phyloP scores from a whole-genome alignment of 2,113 vertebrate genomes.

The Pontoporia blainvillei region DNA sequence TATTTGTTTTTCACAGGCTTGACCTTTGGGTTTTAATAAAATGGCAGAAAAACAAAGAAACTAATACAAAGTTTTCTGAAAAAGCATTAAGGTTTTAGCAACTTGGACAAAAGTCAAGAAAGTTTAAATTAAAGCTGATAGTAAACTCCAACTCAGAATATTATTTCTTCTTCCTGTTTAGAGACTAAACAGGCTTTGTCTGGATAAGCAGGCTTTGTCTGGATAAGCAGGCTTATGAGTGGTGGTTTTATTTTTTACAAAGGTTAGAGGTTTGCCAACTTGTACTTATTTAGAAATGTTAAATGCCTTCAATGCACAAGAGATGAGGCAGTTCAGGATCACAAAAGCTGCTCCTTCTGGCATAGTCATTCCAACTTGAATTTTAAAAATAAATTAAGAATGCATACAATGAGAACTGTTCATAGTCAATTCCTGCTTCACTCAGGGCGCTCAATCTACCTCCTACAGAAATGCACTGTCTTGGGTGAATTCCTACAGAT shows the following conservation, averaged over 20 bases:
- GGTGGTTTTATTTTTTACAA: background rate
- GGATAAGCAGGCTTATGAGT: background rate
- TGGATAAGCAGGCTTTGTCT: background rate
- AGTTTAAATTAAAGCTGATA: conserved; percentile 49
- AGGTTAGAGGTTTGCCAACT: background rate
- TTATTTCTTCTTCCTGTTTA: conserved; percentile 55
- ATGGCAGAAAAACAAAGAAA: conserved; percentile 56
- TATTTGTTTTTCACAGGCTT: background rate
- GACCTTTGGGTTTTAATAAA: conserved; percentile 49
- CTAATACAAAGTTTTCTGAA: conserved; percentile 24
- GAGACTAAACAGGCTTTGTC: background rate
- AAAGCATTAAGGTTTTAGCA: conserved; percentile 39
- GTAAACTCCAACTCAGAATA: background rate
- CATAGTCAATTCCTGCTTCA: background rate
- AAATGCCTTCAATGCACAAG: background rate
- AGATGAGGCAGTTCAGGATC: background rate
- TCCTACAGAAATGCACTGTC: background rate
- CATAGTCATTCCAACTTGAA: background rate
- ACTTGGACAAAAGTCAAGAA: conserved; percentile 46
- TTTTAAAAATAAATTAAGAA: conserved; percentile 34
- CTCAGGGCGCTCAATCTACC: background rate
- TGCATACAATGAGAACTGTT: background rate
- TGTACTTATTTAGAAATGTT: conserved; percentile 3
- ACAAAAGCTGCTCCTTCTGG: background rate
- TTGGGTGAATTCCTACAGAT: background rate